Percentiles rank a stretch among this genome's conserved stretches.
phyloP scores from a whole-genome alignment of 2,888 invertebrate species.

The Chirona hameri region DNA sequence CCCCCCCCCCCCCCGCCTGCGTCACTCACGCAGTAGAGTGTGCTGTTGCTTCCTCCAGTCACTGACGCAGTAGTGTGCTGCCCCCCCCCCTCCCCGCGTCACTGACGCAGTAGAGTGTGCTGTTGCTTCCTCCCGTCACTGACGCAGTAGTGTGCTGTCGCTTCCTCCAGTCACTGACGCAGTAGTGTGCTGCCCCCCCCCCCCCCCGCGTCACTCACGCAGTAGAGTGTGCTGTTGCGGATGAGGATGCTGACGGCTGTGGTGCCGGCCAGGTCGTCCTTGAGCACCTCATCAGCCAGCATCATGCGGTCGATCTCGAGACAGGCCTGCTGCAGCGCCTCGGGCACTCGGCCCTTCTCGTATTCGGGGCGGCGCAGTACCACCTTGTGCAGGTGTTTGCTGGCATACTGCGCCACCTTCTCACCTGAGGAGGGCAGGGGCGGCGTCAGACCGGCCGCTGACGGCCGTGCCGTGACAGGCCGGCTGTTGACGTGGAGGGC shows the following conservation, averaged over 20 bases:
- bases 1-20: not conserved
- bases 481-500: too few relatives aligned
- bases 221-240: slow-evolving; percentile 80
- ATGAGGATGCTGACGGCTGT: slow-evolving; percentile 84
- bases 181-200: too few relatives aligned
- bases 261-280: slow-evolving; percentile 90
- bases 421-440: slow-evolving; percentile 59
- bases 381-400: slow-evolving; percentile 89
- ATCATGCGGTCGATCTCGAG: slow-evolving; percentile 89
- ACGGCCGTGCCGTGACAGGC: too few relatives aligned
- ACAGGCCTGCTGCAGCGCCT: slow-evolving; percentile 84
- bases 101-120: too few relatives aligned
- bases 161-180: too few relatives aligned
- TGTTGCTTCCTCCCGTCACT: too few relatives aligned
- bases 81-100: too few relatives aligned
- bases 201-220: slow-evolving; percentile 52
- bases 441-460: too few relatives aligned
- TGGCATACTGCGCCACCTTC: slow-evolving; percentile 89
- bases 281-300: slow-evolving; percentile 79
- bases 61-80: too few relatives aligned
- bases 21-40: too few relatives aligned
- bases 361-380: slow-evolving; percentile 79
- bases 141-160: too few relatives aligned
- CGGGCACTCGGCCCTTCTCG: slow-evolving; percentile 72
- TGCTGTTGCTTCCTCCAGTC: too few relatives aligned